phyloP scores from a whole-genome alignment of 2,888 invertebrate genomes.

The Orgyia antiqua region DNA sequence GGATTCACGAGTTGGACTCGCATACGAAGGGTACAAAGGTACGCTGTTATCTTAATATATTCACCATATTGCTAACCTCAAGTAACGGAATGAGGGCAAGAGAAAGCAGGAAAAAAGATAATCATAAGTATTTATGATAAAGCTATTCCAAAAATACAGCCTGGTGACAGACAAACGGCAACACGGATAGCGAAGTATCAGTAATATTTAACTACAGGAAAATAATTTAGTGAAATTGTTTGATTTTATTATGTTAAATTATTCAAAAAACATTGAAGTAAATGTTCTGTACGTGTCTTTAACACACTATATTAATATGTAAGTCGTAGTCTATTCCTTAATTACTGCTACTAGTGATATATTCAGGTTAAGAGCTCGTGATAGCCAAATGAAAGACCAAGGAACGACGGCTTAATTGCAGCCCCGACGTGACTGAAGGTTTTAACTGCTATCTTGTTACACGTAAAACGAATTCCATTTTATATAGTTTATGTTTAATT shows the following conservation, averaged over 20 bases:
- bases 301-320: conserved; percentile 9
- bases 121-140: too few relatives aligned
- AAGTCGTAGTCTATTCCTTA: conserved; percentile 32
- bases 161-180: too few relatives aligned
- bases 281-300: neutral
- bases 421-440: conserved; percentile 38
- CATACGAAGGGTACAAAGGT: too few relatives aligned
- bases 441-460: conserved; percentile 33
- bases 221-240: neutral
- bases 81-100: too few relatives aligned
- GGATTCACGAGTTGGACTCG: too few relatives aligned
- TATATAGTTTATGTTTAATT: conserved; percentile 16
- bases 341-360: conserved; percentile 49
- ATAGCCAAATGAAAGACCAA: conserved; percentile 59
- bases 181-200: too few relatives aligned
- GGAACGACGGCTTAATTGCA: conserved; percentile 52
- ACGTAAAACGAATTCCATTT: conserved; percentile 27
- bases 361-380: conserved; percentile 55
- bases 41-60: too few relatives aligned
- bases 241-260: too few relatives aligned
- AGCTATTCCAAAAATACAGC: too few relatives aligned
- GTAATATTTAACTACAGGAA: too few relatives aligned
- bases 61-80: too few relatives aligned
- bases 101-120: too few relatives aligned
- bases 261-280: neutral